Evolutionary conservation across 1,140 invertebrate species (phyloP).

Genomic region (Bombus difficillimus): DNA sequence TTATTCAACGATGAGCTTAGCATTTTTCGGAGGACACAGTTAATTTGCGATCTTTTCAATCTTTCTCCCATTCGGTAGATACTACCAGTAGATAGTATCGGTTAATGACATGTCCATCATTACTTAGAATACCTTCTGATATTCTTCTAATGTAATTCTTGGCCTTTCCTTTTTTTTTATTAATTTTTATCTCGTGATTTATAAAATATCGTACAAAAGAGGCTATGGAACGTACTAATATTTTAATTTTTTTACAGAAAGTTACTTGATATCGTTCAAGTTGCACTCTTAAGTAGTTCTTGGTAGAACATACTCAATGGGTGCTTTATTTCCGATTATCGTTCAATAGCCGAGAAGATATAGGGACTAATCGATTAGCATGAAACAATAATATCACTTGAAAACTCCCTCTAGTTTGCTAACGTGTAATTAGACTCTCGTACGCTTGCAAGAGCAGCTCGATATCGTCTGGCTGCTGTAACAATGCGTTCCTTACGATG

Average conservation of each 20-base stretch:
- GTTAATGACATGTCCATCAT: no score
- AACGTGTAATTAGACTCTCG: conserved; percentile 33
- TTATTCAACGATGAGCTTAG: background rate
- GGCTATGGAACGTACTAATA: background rate
- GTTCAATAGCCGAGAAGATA: conserved; percentile 5
- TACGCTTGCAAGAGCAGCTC: conserved; percentile 20
- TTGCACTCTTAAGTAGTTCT: background rate
- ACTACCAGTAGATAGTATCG: no score
- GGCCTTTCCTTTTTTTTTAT: no score
- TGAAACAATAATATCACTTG: conserved; percentile 34
- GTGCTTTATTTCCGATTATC: conserved; percentile 20
- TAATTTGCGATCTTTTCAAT: background rate
- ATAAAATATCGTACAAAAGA: no score
- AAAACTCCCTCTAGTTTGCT: conserved; percentile 18
- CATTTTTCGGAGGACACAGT: background rate
- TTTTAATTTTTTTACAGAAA: background rate
- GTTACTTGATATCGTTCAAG: background rate
- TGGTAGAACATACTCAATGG: no score
- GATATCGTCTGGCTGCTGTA: conserved; percentile 10
- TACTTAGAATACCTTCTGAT: no score
- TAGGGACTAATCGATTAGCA: conserved; percentile 19
- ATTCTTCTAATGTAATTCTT: no score
- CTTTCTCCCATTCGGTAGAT: background rate
- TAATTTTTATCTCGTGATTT: no score
- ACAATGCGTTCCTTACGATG: conserved; percentile 28